Conservation (phyloP, 2,888 invertebrate genomes). For the Alcis repandata region DNA sequence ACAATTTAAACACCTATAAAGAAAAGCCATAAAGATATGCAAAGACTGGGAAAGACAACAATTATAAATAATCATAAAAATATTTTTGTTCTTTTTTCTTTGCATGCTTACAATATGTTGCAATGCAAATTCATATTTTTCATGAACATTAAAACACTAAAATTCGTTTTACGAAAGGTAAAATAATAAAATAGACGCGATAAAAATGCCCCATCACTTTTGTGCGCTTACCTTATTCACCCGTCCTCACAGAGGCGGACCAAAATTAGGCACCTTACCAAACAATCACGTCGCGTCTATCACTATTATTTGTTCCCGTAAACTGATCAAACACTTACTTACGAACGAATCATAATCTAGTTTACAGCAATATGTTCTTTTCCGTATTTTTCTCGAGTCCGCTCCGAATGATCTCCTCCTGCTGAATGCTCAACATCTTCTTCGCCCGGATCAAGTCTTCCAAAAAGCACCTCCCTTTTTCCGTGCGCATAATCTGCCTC, state of each 20-base stretch:
- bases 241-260: conserved; percentile 26
- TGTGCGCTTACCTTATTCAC: conserved; percentile 2
- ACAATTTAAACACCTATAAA: conserved; percentile 51
- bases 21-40: conserved; percentile 54
- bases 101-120: conserved; percentile 30
- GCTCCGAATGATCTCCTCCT: conserved; percentile 64
- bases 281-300: conserved; percentile 23
- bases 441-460: conserved; percentile 76
- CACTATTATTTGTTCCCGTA: conserved; percentile 18
- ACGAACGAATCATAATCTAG: conserved; percentile 21
- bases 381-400: conserved; percentile 53
- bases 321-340: conserved; percentile 39
- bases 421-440: conserved; percentile 66
- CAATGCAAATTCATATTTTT: conserved; percentile 16
- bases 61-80: conserved; percentile 64
- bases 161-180: conserved; percentile 32
- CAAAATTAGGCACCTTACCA: conserved; percentile 21
- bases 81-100: conserved; percentile 42
- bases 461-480: conserved; percentile 73
- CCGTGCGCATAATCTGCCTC: conserved; percentile 72
- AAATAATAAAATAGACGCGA: conserved; percentile 39
- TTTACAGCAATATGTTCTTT: conserved; percentile 69
- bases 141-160: conserved; percentile 36
- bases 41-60: conserved; percentile 60
- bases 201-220: conserved; percentile 10